Conservation (phyloP, 2,888 invertebrate species). For the Aporophyla lueneburgensis region DNA sequence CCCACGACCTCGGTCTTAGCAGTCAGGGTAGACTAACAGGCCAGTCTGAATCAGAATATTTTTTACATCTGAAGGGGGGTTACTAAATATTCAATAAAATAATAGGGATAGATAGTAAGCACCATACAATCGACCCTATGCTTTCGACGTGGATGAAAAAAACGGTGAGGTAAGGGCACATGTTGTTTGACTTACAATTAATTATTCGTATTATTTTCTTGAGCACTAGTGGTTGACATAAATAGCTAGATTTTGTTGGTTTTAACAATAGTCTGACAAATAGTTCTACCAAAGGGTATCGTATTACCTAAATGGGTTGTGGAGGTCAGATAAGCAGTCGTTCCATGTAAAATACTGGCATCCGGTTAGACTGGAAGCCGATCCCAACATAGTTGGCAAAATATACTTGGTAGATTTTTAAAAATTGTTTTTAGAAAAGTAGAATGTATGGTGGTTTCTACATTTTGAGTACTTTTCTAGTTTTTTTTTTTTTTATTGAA, state of each 20-base stretch:
- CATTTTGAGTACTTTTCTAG: too few relatives aligned
- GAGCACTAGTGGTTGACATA: slow-evolving; percentile 79
- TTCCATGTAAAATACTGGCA: neutral
- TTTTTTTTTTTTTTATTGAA: neutral
- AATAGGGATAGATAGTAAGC: neutral
- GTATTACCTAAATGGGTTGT: neutral
- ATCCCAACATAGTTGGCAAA: neutral
- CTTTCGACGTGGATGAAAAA: neutral
- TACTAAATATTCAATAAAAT: neutral
- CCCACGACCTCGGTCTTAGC: too few relatives aligned
- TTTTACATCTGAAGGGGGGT: too few relatives aligned
- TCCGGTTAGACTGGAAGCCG: neutral
- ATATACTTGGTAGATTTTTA: neutral
- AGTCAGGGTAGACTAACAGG: too few relatives aligned
- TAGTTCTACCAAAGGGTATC: neutral
- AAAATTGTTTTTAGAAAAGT: neutral
- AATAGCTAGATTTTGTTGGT: slow-evolving; percentile 13
- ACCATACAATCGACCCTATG: slow-evolving; percentile 35
- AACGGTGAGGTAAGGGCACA: slow-evolving; percentile 73
- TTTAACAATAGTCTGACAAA: neutral
- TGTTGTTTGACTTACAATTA: slow-evolving; percentile 70
- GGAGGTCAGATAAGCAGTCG: neutral
- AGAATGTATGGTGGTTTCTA: neutral
- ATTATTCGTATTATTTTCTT: neutral
- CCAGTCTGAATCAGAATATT: too few relatives aligned